These are phyloP conservation scores for Pyrocephalus nanus DNA, from an alignment of 2,797 vertebrate genomes.

Conservation along the genomic window DNA sequence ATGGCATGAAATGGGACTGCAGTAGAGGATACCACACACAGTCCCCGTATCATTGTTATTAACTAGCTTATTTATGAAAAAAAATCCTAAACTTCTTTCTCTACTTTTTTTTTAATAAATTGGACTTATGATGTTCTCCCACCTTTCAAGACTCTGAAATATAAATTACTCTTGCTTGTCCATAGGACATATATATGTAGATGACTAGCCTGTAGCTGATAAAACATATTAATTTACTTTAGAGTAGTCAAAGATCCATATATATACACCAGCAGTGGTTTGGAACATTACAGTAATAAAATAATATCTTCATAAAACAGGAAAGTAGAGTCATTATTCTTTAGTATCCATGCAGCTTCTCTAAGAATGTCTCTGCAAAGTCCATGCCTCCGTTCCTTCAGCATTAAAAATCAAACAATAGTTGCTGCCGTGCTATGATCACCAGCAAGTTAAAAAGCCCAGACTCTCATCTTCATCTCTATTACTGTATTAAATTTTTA, in stretches of 20 bases:
- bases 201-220: not conserved
- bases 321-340: not conserved
- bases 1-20: not conserved
- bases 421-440: fast-evolving
- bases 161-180: not conserved
- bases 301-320: not conserved
- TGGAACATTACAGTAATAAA: not conserved
- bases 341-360: not conserved
- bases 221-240: not conserved
- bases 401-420: not conserved
- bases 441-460: not conserved
- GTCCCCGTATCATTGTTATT: not conserved
- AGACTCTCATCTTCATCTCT: not conserved
- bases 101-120: not conserved
- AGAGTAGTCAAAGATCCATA: not conserved
- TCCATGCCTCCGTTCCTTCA: not conserved
- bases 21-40: not conserved
- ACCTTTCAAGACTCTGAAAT: not conserved
- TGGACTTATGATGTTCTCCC: not conserved
- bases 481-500: not conserved
- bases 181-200: not conserved
- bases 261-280: not conserved
- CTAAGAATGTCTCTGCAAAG: not conserved
- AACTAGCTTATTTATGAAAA: not conserved
- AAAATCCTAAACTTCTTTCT: not conserved